Conservation (phyloP, 2,113 vertebrate genomes). For the Pagrus major region DNA sequence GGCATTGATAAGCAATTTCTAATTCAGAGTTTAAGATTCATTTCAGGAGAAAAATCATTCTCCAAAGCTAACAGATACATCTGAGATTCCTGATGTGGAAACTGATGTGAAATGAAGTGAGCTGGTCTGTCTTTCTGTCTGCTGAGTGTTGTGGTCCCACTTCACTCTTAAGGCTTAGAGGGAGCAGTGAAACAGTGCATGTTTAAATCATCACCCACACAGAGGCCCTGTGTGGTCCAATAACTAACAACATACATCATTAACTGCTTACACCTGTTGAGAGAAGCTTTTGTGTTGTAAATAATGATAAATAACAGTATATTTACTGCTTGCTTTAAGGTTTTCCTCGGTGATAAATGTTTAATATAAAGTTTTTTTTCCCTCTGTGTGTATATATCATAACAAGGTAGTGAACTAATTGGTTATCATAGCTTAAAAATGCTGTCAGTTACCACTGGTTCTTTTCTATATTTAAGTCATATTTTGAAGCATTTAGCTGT, state of each 20-base stretch:
- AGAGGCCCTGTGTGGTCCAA: conserved; percentile 8
- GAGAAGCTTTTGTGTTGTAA: conserved; percentile 63
- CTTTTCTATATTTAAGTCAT: conserved; percentile 39
- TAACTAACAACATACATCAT: conserved; percentile 43
- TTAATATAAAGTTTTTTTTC: conserved; percentile 16
- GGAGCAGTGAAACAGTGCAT: conserved; percentile 84
- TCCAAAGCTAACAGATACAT: not conserved
- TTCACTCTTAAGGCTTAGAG: conserved; percentile 76
- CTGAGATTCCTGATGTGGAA: not conserved
- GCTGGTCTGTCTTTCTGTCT: conserved; percentile 57
- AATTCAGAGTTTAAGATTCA: not conserved
- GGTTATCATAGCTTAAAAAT: conserved; percentile 19
- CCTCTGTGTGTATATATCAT: conserved; percentile 4
- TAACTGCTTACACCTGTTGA: conserved; percentile 28
- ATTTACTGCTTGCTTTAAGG: conserved; percentile 58
- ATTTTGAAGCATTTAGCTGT: conserved; percentile 44
- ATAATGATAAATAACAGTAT: conserved; percentile 61
- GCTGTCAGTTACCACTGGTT: conserved; percentile 15
- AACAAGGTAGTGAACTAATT: conserved; percentile 29
- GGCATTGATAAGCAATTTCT: not conserved
- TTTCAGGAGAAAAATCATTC: not conserved
- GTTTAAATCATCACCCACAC: conserved; percentile 47
- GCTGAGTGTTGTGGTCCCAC: conserved; percentile 50
- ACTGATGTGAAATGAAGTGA: not conserved
- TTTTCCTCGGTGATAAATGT: conserved; percentile 35